Percentiles rank a stretch among this genome's conserved stretches.
Evolutionary conservation across 2,888 invertebrate species (phyloP).

Genomic region (Reticulitermes lucifugus): DNA sequence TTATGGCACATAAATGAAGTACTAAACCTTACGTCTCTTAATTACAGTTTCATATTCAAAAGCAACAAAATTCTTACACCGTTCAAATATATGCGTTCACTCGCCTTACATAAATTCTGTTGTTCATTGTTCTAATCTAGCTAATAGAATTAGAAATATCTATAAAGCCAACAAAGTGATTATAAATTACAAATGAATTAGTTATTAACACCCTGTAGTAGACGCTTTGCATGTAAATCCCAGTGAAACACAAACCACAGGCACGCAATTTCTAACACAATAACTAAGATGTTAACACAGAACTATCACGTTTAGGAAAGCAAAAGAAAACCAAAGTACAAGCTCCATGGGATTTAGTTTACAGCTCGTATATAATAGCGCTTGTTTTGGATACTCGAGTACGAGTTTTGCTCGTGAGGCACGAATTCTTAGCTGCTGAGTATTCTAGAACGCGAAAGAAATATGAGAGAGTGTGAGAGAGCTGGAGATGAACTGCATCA

Average conservation of each 20-base stretch:
- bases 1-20: too few relatives aligned
- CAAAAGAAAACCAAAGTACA: conserved; percentile 24
- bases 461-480: not conserved
- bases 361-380: conserved; percentile 21
- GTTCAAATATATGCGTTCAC: too few relatives aligned
- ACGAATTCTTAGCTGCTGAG: not conserved
- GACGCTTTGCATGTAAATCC: not conserved
- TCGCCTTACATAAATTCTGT: too few relatives aligned
- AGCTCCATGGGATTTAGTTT: conserved; percentile 13
- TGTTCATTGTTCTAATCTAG: too few relatives aligned
- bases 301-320: not conserved
- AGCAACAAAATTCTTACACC: too few relatives aligned
- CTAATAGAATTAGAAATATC: too few relatives aligned
- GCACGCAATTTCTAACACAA: not conserved
- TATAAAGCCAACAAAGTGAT: too few relatives aligned
- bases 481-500: not conserved
- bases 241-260: not conserved
- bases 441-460: conserved; percentile 20
- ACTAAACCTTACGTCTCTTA: too few relatives aligned
- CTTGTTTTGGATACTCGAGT: conserved; percentile 17
- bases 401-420: conserved; percentile 9
- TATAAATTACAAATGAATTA: not conserved
- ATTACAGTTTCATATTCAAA: too few relatives aligned
- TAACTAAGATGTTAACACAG: not conserved
- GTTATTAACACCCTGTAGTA: not conserved